Evolutionary conservation across 2,113 vertebrate species (phyloP).

Genomic region (Grammomys surdaster): DNA sequence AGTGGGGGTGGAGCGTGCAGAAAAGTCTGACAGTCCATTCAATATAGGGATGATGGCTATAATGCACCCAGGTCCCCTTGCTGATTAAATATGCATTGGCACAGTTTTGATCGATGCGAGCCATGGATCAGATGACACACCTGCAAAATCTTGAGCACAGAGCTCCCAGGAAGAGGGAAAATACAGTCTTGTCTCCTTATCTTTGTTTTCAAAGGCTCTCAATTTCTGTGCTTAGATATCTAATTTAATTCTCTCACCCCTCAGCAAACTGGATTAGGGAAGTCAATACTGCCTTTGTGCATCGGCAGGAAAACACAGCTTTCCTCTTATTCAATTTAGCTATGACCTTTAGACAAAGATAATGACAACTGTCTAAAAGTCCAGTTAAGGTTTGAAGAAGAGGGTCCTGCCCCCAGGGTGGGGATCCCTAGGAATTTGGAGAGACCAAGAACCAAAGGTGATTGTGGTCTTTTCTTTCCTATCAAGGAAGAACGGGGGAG

Average conservation of each 20-base stretch:
- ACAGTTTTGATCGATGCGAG: constrained; percentile 94
- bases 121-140: constrained; percentile 95
- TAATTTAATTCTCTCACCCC: constrained; percentile 96
- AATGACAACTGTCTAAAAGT: constrained; percentile 92
- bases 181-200: constrained; percentile 91
- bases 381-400: constrained; percentile 87
- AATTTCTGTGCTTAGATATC: constrained; percentile 94
- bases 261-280: constrained; percentile 94
- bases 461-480: constrained; percentile 58
- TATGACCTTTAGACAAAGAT: constrained; percentile 94
- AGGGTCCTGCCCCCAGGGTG: constrained; percentile 75
- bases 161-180: constrained; percentile 91
- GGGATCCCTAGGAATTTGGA: constrained; percentile 66
- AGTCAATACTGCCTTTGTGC: constrained; percentile 94
- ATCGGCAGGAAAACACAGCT: constrained; percentile 91
- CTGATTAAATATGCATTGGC: constrained; percentile 98
- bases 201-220: constrained; percentile 93
- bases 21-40: constrained; percentile 93
- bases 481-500: constrained; percentile 43
- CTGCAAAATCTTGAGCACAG: constrained; percentile 94
- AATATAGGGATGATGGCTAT: constrained; percentile 92
- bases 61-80: constrained; percentile 92
- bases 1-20: constrained; percentile 88
- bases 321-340: constrained; percentile 94
- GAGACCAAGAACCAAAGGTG: constrained; percentile 41